These are phyloP conservation scores for Heliconius hortense DNA, from an alignment of 2,888 invertebrate genomes.

Conservation along the genomic window DNA sequence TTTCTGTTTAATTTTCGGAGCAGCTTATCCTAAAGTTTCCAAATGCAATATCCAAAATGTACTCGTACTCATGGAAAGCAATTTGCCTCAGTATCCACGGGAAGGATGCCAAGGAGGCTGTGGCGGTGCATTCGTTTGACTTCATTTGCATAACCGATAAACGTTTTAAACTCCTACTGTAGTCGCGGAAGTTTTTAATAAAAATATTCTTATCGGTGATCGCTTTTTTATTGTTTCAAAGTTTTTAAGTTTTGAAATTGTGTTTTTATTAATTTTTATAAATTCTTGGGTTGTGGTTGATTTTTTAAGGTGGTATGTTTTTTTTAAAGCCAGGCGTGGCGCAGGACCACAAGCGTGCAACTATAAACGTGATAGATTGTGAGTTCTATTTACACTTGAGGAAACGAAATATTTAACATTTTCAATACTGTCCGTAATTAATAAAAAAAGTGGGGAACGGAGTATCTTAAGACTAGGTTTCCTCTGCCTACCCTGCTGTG, in stretches of 20 bases:
- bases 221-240: conserved; percentile 10
- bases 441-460: no score
- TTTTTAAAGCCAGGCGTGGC: neutral
- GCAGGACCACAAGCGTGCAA: neutral
- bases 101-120: conserved; percentile 43
- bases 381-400: no score
- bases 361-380: no score
- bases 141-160: conserved; percentile 43
- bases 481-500: no score
- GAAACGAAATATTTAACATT: no score
- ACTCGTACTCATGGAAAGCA: conserved; percentile 47
- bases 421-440: no score
- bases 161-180: conserved; percentile 36
- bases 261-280: conserved; percentile 6
- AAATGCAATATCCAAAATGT: conserved; percentile 45
- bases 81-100: conserved; percentile 46
- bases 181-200: conserved; percentile 29
- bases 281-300: neutral
- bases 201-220: conserved; percentile 14
- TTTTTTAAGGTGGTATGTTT: neutral
- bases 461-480: no score
- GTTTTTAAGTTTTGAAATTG: neutral
- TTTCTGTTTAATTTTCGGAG: conserved; percentile 17
- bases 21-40: conserved; percentile 33
- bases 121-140: conserved; percentile 39